Conservation (phyloP, 2,113 vertebrate species). For the human (Homo sapiens) region GRCh38 chr20:58832001-58832500, state of each 20-base stretch:
- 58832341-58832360: background rate
- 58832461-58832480: background rate
- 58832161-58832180: background rate
- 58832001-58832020: accelerated
- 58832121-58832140: background rate
- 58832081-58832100: background rate
- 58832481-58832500: background rate
- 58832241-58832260: background rate
- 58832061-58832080: background rate
- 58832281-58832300: background rate
- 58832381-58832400: background rate
- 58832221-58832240: background rate
- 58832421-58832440: background rate
- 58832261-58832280: background rate
- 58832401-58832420: background rate
- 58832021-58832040: no score
- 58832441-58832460: slow-evolving; percentile 48
- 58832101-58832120: background rate
- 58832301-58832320: background rate
- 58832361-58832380: background rate
- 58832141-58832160: slow-evolving; percentile 11
- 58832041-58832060: background rate
- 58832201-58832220: background rate
- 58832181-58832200: background rate
- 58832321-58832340: background rate